Base-by-base conservation (phyloP, 2,888 invertebrate species). In the Eupeodes luniger region DNA sequence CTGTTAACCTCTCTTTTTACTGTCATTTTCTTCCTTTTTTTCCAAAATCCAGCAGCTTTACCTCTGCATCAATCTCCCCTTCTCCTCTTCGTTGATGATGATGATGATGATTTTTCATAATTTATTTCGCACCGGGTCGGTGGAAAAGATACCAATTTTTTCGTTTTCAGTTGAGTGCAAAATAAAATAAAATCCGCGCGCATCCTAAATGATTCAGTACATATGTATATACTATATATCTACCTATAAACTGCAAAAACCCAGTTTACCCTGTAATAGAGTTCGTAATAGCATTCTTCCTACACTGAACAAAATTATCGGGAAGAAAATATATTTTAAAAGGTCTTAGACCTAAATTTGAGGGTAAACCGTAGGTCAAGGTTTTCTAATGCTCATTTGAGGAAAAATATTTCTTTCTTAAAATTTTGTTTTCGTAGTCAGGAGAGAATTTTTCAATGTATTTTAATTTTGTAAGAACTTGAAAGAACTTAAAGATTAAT, bases 51-150 rank as follows among this genome's bases (percentile, higher is more conserved):
- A 27, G 27, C 11, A 36, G n/a, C n/a, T 51, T 44, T 34, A 69
- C 9, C 19, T 59, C 34, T 5, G 47, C 19, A 51, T 47, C 47
- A 11, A 12, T 12, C 0, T 11, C 10, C 10, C 11, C 47, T 16
- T 49, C 55, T 53, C 36, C 70, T 61, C 66, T 59, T 76, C 72
- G 82, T 76, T 79, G 85, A 77, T 69, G 81, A 62, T 77, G 82
- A 75, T 76, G 81, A 81, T 66, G 83, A 74, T 67, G 83, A 77
- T 87, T 84, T 83, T 80, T 87, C 80, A 87, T 87, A 84, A 83
- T 76, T 80, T 84, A 87, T 84, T 77, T 83, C 61, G 55, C 67
- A 77, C 66, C 75, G 70, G 70, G 19, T 34, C 10, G 44, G 44
- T 51, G 66, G 44, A 27, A 72, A 64, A 61, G 75, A 44, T 47